Evolutionary conservation across 1,140 invertebrate species (phyloP).

Genomic region (Rhagoletis zephyria): DNA sequence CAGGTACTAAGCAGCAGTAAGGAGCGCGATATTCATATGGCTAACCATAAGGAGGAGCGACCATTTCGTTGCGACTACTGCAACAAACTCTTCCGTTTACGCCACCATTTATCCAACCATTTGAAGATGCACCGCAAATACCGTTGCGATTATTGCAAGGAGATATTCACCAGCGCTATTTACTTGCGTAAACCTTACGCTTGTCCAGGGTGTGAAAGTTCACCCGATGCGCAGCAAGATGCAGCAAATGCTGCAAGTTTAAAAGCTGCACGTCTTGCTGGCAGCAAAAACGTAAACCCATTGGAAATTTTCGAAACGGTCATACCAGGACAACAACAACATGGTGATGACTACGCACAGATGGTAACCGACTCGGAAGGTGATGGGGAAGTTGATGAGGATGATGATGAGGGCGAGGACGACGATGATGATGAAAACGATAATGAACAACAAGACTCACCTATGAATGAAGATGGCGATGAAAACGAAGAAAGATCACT

Average conservation of each 20-base stretch:
- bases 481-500: background rate
- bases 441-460: constrained; percentile 26
- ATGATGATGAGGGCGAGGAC: background rate
- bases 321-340: constrained; percentile 5
- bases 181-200: constrained; percentile 55
- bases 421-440: constrained; percentile 36
- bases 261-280: background rate
- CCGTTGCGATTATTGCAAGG: constrained; percentile 57
- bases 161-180: constrained; percentile 52
- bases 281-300: constrained; percentile 16
- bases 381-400: constrained; percentile 21
- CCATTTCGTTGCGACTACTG: constrained; percentile 73
- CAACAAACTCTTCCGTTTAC: constrained; percentile 59
- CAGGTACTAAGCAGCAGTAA: constrained; percentile 47
- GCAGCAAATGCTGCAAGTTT: constrained; percentile 25
- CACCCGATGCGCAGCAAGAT: constrained; percentile 24
- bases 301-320: constrained; percentile 43
- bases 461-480: constrained; percentile 31
- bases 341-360: constrained; percentile 37
- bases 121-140: constrained; percentile 60
- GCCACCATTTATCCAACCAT: constrained; percentile 56
- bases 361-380: constrained; percentile 20
- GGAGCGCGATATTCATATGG: constrained; percentile 62
- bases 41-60: constrained; percentile 72
- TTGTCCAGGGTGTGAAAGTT: constrained; percentile 50